Evolutionary conservation across 2,113 vertebrate species (phyloP).

Genomic region (Pristiophorus japonicus): DNA sequence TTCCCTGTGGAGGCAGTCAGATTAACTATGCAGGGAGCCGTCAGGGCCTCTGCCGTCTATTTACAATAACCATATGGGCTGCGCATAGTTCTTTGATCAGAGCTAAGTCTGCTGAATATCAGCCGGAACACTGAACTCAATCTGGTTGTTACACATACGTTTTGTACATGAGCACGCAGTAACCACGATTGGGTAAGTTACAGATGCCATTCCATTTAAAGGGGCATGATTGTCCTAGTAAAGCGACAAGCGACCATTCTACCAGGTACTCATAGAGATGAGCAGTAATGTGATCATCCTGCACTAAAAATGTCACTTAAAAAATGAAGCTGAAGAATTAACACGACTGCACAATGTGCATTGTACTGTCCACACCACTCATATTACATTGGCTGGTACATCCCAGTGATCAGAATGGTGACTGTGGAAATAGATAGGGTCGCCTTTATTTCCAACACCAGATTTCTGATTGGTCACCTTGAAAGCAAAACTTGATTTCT

Average conservation of each 20-base stretch:
- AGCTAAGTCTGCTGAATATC: not conserved
- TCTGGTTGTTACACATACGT: no score
- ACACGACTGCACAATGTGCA: not conserved
- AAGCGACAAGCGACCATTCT: not conserved
- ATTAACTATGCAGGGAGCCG: not conserved
- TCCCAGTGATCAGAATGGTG: not conserved
- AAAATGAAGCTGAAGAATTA: not conserved
- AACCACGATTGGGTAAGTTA: not conserved
- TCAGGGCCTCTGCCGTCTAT: not conserved
- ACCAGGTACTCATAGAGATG: not conserved
- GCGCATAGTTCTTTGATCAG: slow-evolving; percentile 15
- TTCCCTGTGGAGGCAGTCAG: not conserved
- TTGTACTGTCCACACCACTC: not conserved
- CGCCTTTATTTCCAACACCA: no score
- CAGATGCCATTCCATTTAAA: not conserved
- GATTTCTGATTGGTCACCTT: no score
- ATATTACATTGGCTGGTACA: no score
- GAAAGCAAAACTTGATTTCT: no score
- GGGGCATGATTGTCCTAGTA: not conserved
- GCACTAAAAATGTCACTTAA: not conserved
- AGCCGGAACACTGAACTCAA: not conserved
- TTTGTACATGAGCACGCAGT: not conserved
- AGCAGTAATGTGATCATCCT: not conserved
- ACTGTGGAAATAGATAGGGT: not conserved
- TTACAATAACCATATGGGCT: not conserved